Evolutionary conservation across 2,113 vertebrate genomes (phyloP), one percentile per base, ranked within the genome.

Genomic region (Ictalurus punctatus): DNA sequence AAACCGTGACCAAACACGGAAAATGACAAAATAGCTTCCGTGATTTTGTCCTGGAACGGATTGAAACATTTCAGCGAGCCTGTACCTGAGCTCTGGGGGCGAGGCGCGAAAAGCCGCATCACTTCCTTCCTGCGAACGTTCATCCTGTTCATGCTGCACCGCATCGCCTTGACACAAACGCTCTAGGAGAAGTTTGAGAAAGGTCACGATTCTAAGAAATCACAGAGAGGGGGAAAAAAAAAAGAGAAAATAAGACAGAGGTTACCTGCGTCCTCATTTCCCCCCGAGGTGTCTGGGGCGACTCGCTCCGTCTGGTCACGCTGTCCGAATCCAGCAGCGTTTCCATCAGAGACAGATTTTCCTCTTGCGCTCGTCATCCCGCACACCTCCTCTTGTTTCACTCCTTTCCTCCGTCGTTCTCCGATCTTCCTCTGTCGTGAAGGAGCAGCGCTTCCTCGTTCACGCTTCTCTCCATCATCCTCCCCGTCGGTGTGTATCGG

Each of bases 91-190:
- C 0, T 79, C 48, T 58, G 52, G 23, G 12, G 63, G 3, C 25
- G 1, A 27, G 82, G 4, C 2, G 30, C 48, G n/a, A 65, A 44
- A 21, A 25, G 23, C n/a, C 9, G 14, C 21, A 71, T 71, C 69
- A 58, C 67, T 84, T 90, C 86, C 78, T 87, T 83, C 79, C 86
- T 86, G 81, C 48, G 44, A 44, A 4, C 7, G 4, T 30, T 19
- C 61, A 13, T 85, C 81, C 80, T 84, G 59, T 69, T 56, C 40
- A 19, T 27, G 74, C 67, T 30, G 65, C 40, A 19, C 69, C 63
- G 87, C 37, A 54, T 52, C 44, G 6, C 34, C 54, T 6, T 19
- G 16, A 63, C 40, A 58, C 3, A 25, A 34, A 83, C 14, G 14
- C 14, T 52, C 56, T 71, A 23, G 1, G 17, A 54, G 63, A 52